Evolutionary conservation across 2,113 vertebrate genomes (phyloP), one percentile per base, ranked within the genome.

Genomic region (Cepphus grylle): DNA sequence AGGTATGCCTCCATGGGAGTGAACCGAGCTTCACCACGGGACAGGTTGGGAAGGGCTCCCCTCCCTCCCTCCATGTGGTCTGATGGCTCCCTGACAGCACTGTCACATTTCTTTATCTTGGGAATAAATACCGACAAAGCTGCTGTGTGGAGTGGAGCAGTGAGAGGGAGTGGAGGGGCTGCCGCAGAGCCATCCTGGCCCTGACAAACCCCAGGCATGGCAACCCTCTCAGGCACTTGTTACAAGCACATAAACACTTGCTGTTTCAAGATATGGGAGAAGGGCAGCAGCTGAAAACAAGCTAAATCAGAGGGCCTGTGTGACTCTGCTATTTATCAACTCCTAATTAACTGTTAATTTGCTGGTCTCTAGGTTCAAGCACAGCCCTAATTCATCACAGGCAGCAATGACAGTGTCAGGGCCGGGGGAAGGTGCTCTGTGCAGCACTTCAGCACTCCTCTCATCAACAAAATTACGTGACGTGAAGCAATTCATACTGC

Each of bases 231-330:
- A 97, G 97, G 98, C 98, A 98, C 99, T 98, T 99, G 98, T 98
- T 99, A 98, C 98, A 95, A 97, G 98, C 98, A 96, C 98, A 98
- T 98, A 98, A 99, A 99, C 99, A 99, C 98, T 98, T 97, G 97
- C 98, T 96, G 97, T 87, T 81, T 96, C 47, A 49, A 98, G 98
- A 98, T 97, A 97, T 4, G 56, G 72, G 94, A 93, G 83, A 96
- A 65, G 89, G 97, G 53, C 94, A 88, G 97, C 97, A 83, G 96
- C 97, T 95, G 96, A 97, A 80, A 94, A 91, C 90, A 58, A 59
- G 81, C 82, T 53, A 42, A 95, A 55, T 77, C 88, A 82, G 59
- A 88, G 81, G 69, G 81, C 36, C 91, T 69, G 82, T 43, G 91
- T 70, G 82, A 86, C 98, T 98, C 98, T 98, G 98, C 98, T 98